Base-by-base conservation (phyloP, 2,888 invertebrate species). In the Agrotis exclamationis region DNA sequence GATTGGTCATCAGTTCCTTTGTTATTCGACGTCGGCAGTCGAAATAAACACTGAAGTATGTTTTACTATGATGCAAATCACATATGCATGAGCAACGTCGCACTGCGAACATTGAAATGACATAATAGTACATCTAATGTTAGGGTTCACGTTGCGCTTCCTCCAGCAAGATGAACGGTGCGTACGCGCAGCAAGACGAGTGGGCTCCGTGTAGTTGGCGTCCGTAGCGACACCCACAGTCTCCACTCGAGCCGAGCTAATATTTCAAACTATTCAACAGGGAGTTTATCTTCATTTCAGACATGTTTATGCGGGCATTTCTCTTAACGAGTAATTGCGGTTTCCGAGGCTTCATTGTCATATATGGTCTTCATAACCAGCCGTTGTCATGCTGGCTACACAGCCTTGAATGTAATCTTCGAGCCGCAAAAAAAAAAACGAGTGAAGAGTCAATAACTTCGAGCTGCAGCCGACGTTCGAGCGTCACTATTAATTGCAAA, bases 191-290 rank as follows among this genome's bases (percentile, higher is more conserved):
- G 51, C 16, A 62, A 58, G 60, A 70, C 24, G 72, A 79, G 74
- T 85, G 75, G 77, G 74, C 54, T 59, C 45, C 70, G 74, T 82
- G 79, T 70, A 69, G 76, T 70, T 79, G 77, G 81, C 84, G 79
- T 80, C 73, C 72, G 80, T 76, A 85, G 82, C 75, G 87, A 90
- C 90, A 89, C 89, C 87, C 87, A 87, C 89, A 85, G 87, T 87
- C 86, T 79, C 80, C 87, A 86, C 89, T 85, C 84, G 67, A 63
- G 82, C 79, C 80, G 84, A 80, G 85, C 86, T 88, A 88, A 92
- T 93, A 92, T 92, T 90, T 91, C 88, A 92, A 91, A 92, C 87
- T 89, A 89, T 90, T 90, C 91, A 91, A 89, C 89, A 84, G 85
- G 83, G 83, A 89, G 89, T 92, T 93, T 92, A 92, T 93, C 91